A percentile compares a stretch with the other conserved stretches of the same genome.
Evolutionary conservation across 2,797 vertebrate genomes (phyloP).

Genomic region (Sebastes taczanowskii): DNA sequence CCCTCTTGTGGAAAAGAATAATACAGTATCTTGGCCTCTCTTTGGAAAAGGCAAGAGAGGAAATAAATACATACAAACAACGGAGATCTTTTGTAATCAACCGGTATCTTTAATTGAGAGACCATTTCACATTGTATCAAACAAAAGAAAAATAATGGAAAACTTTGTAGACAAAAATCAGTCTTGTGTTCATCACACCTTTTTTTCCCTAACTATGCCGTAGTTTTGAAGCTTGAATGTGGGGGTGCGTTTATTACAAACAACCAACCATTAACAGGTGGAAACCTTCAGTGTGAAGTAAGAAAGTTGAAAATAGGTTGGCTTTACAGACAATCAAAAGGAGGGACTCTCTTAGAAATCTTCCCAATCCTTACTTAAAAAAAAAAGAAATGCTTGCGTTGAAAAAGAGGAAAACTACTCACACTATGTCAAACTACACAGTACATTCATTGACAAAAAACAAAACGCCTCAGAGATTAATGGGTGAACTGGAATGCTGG

Average conservation of each 20-base stretch:
- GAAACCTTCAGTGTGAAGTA: slow-evolving; percentile 53
- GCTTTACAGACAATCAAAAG: slow-evolving; percentile 27
- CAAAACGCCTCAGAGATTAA: slow-evolving; percentile 35
- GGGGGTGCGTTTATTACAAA: slow-evolving; percentile 11
- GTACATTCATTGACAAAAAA: slow-evolving; percentile 60
- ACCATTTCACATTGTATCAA: slow-evolving; percentile 88
- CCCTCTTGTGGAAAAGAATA: neutral
- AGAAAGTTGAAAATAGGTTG: slow-evolving; percentile 49
- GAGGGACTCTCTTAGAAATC: neutral
- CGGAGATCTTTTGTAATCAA: slow-evolving; percentile 28
- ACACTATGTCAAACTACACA: slow-evolving; percentile 61
- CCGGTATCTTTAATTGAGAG: slow-evolving; percentile 84
- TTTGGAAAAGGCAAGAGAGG: neutral
- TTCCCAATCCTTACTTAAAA: slow-evolving; percentile 16
- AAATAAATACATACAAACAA: neutral
- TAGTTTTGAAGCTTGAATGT: slow-evolving; percentile 17
- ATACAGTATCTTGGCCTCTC: neutral
- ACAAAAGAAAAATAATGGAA: slow-evolving; percentile 69
- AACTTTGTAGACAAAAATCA: slow-evolving; percentile 45
- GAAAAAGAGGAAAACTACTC: slow-evolving; percentile 43
- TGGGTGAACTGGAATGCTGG: slow-evolving; percentile 74
- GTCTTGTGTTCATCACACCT: slow-evolving; percentile 33
- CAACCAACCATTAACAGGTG: slow-evolving; percentile 39
- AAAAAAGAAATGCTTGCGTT: slow-evolving; percentile 10
- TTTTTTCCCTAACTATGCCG: slow-evolving; percentile 17